phyloP scores from a whole-genome alignment of 2,113 vertebrate species.

The Ciconia stormi region DNA sequence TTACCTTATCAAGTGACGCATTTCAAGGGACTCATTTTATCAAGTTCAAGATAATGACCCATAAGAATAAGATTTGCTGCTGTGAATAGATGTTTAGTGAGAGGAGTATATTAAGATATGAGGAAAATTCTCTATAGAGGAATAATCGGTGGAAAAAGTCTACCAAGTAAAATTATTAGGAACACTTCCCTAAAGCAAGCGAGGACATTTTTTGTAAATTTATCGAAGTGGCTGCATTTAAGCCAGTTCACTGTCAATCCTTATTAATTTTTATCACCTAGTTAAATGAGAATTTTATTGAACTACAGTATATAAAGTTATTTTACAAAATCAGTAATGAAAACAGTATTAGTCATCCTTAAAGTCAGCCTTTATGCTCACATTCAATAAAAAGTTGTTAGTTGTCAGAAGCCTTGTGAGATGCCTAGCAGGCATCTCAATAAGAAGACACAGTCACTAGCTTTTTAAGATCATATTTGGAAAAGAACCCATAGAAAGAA shows the following conservation, averaged over 20 bases:
- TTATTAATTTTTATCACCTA: not conserved
- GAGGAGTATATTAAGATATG: not conserved
- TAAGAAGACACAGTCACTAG: accelerated
- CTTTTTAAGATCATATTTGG: not conserved
- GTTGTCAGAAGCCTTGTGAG: not conserved
- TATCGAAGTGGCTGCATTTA: not conserved
- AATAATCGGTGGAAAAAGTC: not conserved
- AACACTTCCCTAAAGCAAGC: not conserved
- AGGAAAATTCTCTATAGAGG: not conserved
- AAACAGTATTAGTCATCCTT: not conserved
- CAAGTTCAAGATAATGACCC: not conserved
- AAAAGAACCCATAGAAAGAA: not conserved
- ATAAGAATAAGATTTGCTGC: not conserved
- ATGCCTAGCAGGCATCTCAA: accelerated
- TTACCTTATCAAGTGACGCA: not conserved
- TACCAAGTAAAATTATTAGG: not conserved
- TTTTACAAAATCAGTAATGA: not conserved
- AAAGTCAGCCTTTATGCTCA: not conserved
- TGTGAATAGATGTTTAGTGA: not conserved
- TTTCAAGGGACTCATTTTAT: not conserved
- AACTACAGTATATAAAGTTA: not conserved
- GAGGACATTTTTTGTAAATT: not conserved
- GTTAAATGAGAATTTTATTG: not conserved
- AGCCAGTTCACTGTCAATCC: not conserved
- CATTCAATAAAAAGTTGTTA: not conserved